Evolutionary conservation across 2,888 invertebrate genomes (phyloP), one percentile per base, ranked within the genome.

Genomic region (Heliconius hortense): DNA sequence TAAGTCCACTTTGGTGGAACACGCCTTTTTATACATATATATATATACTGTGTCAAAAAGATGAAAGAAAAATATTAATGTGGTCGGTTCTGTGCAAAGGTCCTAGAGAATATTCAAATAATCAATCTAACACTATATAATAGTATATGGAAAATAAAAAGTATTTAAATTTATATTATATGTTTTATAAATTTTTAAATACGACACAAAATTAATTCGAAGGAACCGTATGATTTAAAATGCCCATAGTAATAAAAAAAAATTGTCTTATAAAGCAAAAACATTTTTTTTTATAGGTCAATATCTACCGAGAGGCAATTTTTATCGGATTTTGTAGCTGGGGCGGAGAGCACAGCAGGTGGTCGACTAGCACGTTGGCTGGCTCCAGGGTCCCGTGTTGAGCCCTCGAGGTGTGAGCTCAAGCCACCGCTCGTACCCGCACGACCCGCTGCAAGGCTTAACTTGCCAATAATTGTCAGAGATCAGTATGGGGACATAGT

Each of bases 331-430:
- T 98, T 99, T 87, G 98, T 99, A 71, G 95, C 96, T 53, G 98
- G 98, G 75, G 96, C 96, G 0, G 96, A 97, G 28, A 97, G 97
- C 15, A 95, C 96, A 0, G 97, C 98, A 2, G 99, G 99, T 0
- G 99, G 98, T 7, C 95, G 99, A 73, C 93, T 99, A 80, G 98
- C 99, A 0, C 96, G 97, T 86, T 99, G 99, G 99, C 92, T 99
- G 75, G 98, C 98, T 86, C 98, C 98, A 1, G 98, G 98, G 84
- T 96, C 98, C 39, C 96, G 97, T 81, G 97, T 99, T 69, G 99
- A 99, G 90, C 98, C 98, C 0, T 86, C 95, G 77, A 96, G 97
- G 86, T 98, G 98, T 89, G 97, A 98, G 89, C 95, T 98, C 74
- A 94, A 96, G 78, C 96, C 96, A 83, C 96, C 96, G 53, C 92